phyloP scores from a whole-genome alignment of 2,888 invertebrate genomes.

The Aphrophora alni region DNA sequence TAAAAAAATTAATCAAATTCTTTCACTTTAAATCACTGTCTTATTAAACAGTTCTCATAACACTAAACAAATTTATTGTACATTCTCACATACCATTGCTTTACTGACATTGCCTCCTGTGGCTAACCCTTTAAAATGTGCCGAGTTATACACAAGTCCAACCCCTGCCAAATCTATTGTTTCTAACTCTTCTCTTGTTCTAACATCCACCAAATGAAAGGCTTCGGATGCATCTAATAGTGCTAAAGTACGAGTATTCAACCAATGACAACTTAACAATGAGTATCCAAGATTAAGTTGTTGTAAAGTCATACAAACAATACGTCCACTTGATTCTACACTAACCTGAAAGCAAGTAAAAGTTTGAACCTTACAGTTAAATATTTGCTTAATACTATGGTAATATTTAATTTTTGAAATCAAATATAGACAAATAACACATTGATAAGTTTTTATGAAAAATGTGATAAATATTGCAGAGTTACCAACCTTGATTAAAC shows the following conservation, averaged over 20 bases:
- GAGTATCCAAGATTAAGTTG: constrained; percentile 75
- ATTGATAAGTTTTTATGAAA: too few relatives aligned
- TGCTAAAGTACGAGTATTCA: constrained; percentile 82
- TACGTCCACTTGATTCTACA: constrained; percentile 62
- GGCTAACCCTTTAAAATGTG: constrained; percentile 88
- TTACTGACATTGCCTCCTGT: constrained; percentile 93
- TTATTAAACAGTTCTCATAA: too few relatives aligned
- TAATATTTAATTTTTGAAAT: too few relatives aligned
- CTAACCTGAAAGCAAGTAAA: constrained; percentile 59
- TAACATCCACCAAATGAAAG: constrained; percentile 87
- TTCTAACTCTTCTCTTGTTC: constrained; percentile 85
- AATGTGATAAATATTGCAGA: too few relatives aligned
- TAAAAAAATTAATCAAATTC: too few relatives aligned
- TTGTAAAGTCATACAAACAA: constrained; percentile 70
- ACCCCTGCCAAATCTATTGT: constrained; percentile 80
- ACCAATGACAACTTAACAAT: constrained; percentile 78
- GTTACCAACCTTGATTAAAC: too few relatives aligned
- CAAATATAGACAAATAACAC: too few relatives aligned
- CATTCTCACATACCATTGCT: constrained; percentile 66
- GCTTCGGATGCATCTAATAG: constrained; percentile 86
- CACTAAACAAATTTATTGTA: too few relatives aligned
- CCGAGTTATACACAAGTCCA: constrained; percentile 84
- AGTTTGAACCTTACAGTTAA: too few relatives aligned
- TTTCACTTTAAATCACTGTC: too few relatives aligned
- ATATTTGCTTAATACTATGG: too few relatives aligned